Conservation (phyloP, 2,888 invertebrate genomes). For the Rhagonycha lutea region DNA sequence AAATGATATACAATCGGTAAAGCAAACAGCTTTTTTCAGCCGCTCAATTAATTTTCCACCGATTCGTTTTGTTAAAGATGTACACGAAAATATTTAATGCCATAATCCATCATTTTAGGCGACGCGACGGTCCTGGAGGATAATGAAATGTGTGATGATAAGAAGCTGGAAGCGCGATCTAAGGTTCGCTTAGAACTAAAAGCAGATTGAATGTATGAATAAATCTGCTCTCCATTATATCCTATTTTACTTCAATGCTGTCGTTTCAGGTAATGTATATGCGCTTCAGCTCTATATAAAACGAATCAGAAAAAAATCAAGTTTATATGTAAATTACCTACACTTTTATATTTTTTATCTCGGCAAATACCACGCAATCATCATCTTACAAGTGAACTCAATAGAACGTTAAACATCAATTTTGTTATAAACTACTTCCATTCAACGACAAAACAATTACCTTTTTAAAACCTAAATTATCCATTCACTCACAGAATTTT, state of each 20-base stretch:
- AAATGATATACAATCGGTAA: neutral
- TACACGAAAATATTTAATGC: constrained; percentile 25
- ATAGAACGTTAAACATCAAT: neutral
- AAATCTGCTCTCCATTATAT: constrained; percentile 6
- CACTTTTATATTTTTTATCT: neutral
- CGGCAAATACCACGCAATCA: neutral
- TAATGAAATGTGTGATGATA: constrained; percentile 26
- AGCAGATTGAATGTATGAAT: constrained; percentile 25
- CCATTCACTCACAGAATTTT: neutral
- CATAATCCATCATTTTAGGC: constrained; percentile 28
- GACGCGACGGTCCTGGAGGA: constrained; percentile 5
- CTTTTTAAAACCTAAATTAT: neutral
- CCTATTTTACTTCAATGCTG: constrained; percentile 11
- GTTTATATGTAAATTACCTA: neutral
- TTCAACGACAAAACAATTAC: neutral
- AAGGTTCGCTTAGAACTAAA: constrained; percentile 17
- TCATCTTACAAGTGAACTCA: neutral
- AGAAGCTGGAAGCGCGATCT: constrained; percentile 16
- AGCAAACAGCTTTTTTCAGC: neutral
- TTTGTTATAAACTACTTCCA: neutral
- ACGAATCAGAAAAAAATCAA: constrained; percentile 1
- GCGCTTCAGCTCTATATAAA: constrained; percentile 1
- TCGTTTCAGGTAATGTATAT: constrained; percentile 1
- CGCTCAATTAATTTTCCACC: neutral
- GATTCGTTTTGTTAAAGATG: constrained; percentile 9